Evolutionary conservation across 2,113 vertebrate genomes (phyloP).

Genomic region (Corydoras sp.): DNA sequence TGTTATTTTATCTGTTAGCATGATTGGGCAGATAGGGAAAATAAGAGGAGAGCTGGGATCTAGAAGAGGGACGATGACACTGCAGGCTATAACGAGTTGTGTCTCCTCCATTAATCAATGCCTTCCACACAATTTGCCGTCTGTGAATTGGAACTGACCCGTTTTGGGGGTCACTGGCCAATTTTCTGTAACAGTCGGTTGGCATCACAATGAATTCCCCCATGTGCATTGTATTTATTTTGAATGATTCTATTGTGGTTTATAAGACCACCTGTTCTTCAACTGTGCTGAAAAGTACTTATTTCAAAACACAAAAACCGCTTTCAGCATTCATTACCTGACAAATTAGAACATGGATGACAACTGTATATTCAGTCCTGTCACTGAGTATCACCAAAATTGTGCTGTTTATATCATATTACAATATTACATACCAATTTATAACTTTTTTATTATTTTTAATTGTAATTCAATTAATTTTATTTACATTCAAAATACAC

Average conservation of each 20-base stretch:
- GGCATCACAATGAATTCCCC: constrained; percentile 51
- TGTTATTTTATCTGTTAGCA: constrained; percentile 60
- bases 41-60: constrained; percentile 30
- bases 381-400: neutral
- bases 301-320: neutral
- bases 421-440: too few species aligned
- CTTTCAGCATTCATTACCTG: neutral
- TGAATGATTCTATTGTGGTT: constrained; percentile 61
- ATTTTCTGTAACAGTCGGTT: constrained; percentile 64
- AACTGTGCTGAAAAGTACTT: neutral
- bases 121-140: constrained; percentile 71
- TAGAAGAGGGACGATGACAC: constrained; percentile 51
- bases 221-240: constrained; percentile 56
- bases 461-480: too few species aligned
- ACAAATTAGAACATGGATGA: too few species aligned
- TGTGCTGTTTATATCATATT: too few species aligned
- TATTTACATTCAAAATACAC: too few species aligned
- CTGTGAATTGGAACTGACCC: constrained; percentile 69
- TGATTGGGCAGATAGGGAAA: constrained; percentile 40
- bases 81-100: constrained; percentile 64
- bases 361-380: neutral
- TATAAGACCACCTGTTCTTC: constrained; percentile 10
- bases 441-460: too few species aligned
- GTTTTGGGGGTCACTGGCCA: constrained; percentile 68
- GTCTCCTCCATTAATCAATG: constrained; percentile 75